phyloP scores from a whole-genome alignment of 2,888 invertebrate species.

The Ephialtes manifestator region DNA sequence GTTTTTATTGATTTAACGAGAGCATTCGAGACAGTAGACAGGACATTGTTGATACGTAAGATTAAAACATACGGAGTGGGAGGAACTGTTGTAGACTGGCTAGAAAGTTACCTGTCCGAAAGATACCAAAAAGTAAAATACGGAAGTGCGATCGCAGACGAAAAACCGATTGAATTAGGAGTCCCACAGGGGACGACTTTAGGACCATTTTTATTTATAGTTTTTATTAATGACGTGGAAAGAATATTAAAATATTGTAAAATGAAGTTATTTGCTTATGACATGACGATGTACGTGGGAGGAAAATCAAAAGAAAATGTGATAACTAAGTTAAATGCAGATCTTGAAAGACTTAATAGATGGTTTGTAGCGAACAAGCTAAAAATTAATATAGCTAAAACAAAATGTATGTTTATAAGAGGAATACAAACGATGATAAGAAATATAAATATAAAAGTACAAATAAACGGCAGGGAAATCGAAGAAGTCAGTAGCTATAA shows the following conservation, averaged over 20 bases:
- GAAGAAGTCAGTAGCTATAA: slow-evolving; percentile 55
- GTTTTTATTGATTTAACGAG: slow-evolving; percentile 17
- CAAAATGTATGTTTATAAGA: slow-evolving; percentile 9
- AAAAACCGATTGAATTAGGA: not conserved
- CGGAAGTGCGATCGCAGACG: not conserved
- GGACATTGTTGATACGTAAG: not conserved
- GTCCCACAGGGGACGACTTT: too few relatives aligned
- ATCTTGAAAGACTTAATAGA: not conserved
- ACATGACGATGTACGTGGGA: too few relatives aligned
- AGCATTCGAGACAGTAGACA: slow-evolving; percentile 12
- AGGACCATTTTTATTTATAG: too few relatives aligned
- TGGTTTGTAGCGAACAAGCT: slow-evolving; percentile 14
- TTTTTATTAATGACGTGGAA: too few relatives aligned
- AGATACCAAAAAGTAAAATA: not conserved
- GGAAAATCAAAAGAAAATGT: too few relatives aligned
- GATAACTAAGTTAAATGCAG: not conserved
- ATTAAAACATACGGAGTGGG: not conserved
- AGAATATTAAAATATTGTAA: too few relatives aligned
- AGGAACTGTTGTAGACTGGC: not conserved
- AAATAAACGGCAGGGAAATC: slow-evolving; percentile 12
- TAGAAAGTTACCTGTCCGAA: slow-evolving; percentile 3
- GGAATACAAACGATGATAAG: not conserved
- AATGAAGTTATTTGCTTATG: too few relatives aligned
- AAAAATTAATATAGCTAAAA: slow-evolving; percentile 33
- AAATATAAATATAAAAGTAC: not conserved